These are phyloP conservation scores for Epirrita christyi DNA, from an alignment of 2,888 invertebrate genomes.

Conservation along the genomic window DNA sequence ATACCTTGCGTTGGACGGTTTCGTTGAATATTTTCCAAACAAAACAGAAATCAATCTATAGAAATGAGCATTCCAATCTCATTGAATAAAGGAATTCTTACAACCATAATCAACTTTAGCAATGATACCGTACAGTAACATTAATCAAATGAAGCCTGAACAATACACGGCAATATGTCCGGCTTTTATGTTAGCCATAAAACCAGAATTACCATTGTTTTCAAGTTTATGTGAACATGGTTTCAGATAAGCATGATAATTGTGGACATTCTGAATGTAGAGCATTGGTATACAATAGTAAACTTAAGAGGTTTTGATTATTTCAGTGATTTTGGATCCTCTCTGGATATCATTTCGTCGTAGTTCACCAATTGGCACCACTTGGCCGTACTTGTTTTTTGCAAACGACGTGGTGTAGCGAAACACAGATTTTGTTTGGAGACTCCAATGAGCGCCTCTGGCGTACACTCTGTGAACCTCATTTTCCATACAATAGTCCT, in stretches of 20 bases:
- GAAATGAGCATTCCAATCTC: not conserved
- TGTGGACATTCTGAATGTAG: not conserved
- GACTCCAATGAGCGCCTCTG: too few species aligned
- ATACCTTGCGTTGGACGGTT: too few species aligned
- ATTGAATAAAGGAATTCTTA: slow-evolving; percentile 10
- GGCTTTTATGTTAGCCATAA: slow-evolving; percentile 7
- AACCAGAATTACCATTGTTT: not conserved
- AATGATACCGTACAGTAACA: not conserved
- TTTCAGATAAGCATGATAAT: slow-evolving; percentile 15
- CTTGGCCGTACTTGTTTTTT: too few species aligned
- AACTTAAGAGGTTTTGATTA: too few species aligned
- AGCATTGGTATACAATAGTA: too few species aligned
- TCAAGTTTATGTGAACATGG: not conserved
- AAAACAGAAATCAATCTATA: not conserved
- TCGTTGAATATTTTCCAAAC: not conserved
- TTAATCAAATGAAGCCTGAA: slow-evolving; percentile 17
- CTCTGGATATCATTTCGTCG: too few species aligned
- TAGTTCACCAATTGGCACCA: too few species aligned
- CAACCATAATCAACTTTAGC: slow-evolving; percentile 5
- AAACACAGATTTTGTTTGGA: too few species aligned
- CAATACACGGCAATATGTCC: slow-evolving; percentile 11
- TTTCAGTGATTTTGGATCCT: too few species aligned
- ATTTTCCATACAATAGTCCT: too few species aligned
- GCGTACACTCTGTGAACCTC: too few species aligned
- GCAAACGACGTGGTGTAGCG: too few species aligned